Percentiles rank a stretch among this genome's conserved stretches.
Conservation (phyloP, 2,113 vertebrate genomes). For the Bufo bufo region DNA sequence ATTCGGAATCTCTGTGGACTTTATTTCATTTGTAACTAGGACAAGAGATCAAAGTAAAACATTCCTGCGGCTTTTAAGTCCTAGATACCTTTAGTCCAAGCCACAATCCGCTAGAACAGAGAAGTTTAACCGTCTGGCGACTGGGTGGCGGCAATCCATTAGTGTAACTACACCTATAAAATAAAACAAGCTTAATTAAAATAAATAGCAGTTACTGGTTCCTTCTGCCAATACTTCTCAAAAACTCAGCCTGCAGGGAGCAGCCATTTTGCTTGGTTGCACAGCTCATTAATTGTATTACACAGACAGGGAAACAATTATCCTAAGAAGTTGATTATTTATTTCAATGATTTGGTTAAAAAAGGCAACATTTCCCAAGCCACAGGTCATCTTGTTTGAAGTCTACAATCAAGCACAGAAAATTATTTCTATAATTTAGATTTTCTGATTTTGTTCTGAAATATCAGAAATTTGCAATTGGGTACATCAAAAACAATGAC, state of each 20-base stretch:
- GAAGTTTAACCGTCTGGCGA: slow-evolving; percentile 28
- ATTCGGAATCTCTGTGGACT: slow-evolving; percentile 51
- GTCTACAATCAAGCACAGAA: background rate
- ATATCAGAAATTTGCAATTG: slow-evolving; percentile 7
- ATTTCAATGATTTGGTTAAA: slow-evolving; percentile 12
- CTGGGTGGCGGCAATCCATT: slow-evolving; percentile 17
- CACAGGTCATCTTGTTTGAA: slow-evolving; percentile 18
- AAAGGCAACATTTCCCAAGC: background rate
- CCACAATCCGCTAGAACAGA: background rate
- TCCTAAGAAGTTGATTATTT: slow-evolving; percentile 21
- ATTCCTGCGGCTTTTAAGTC: slow-evolving; percentile 43
- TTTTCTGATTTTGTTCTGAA: slow-evolving; percentile 7
- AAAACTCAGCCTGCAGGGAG: slow-evolving; percentile 33
- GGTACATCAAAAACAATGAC: slow-evolving; percentile 11
- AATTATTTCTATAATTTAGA: background rate
- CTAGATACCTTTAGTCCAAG: slow-evolving; percentile 40
- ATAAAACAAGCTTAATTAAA: slow-evolving; percentile 36
- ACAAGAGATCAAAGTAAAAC: slow-evolving; percentile 52
- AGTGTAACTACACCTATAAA: background rate
- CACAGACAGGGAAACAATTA: slow-evolving; percentile 29
- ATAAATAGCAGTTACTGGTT: slow-evolving; percentile 20
- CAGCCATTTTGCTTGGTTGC: slow-evolving; percentile 25
- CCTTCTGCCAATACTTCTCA: background rate
- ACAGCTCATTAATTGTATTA: slow-evolving; percentile 19
- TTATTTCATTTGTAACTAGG: slow-evolving; percentile 57